phyloP scores from a whole-genome alignment of 2,797 vertebrate species.

The Aeoliscus strigatus region DNA sequence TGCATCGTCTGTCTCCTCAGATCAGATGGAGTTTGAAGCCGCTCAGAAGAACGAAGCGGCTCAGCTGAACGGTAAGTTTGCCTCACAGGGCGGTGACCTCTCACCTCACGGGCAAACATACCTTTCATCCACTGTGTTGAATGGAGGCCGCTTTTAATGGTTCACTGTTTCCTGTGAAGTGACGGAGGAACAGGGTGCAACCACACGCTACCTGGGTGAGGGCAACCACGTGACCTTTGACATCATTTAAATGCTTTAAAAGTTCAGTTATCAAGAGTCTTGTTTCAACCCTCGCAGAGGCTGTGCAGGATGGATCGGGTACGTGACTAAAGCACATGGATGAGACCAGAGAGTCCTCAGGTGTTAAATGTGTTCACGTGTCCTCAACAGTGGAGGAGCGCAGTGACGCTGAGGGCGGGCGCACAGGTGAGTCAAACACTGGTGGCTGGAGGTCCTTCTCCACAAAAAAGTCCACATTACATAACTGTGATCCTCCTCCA shows the following conservation, averaged over 20 bases:
- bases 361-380: constrained; percentile 15
- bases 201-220: constrained; percentile 52
- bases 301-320: constrained; percentile 53
- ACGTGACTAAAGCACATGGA: constrained; percentile 5
- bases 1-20: constrained; percentile 42
- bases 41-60: constrained; percentile 51
- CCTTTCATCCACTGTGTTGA: not conserved
- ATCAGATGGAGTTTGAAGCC: constrained; percentile 65
- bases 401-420: not conserved
- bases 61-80: constrained; percentile 59
- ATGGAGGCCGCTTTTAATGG: not conserved
- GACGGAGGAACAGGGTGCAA: constrained; percentile 48
- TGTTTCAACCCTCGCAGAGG: constrained; percentile 44
- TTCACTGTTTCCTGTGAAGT: constrained; percentile 13
- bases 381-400: constrained; percentile 42
- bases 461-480: constrained; percentile 4
- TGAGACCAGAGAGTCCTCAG: not conserved
- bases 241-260: constrained; percentile 1
- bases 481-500: constrained; percentile 38
- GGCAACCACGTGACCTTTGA: constrained; percentile 1
- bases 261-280: not conserved
- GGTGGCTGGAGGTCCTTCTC: constrained; percentile 1
- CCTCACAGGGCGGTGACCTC: not conserved
- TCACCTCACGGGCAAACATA: constrained; percentile 1
- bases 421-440: constrained; percentile 39